phyloP scores from a whole-genome alignment of 1,140 invertebrate genomes.

The Drosophila ogumai region DNA sequence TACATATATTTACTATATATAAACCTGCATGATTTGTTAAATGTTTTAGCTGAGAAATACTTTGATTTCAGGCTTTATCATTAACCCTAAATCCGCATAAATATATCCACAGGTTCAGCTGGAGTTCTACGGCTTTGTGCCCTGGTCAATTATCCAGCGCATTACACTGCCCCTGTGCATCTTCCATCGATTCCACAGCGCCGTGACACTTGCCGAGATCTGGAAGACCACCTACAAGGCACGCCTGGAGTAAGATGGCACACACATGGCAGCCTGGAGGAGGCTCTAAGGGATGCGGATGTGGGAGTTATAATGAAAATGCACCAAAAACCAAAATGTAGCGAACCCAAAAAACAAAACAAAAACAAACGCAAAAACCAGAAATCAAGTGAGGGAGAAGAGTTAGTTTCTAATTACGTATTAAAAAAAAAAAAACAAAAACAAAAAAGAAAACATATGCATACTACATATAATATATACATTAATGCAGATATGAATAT shows the following conservation, averaged over 20 bases:
- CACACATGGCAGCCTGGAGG: constrained; percentile 1
- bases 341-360: constrained; percentile 54
- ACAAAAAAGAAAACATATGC: constrained; percentile 39
- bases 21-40: constrained; percentile 17
- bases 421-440: constrained; percentile 11
- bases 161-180: constrained; percentile 97
- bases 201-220: constrained; percentile 98
- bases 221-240: constrained; percentile 99
- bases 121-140: constrained; percentile 96
- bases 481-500: constrained; percentile 50
- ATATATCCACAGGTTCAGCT: constrained; percentile 88
- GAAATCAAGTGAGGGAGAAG: constrained; percentile 66
- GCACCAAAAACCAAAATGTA: constrained; percentile 69
- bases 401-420: constrained; percentile 80
- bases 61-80: no score
- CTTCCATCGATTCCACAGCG: constrained; percentile 98
- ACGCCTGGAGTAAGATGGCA: constrained; percentile 89
- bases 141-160: constrained; percentile 97
- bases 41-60: background rate
- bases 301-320: constrained; percentile 53
- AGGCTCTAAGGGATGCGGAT: constrained; percentile 16
- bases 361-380: constrained; percentile 45
- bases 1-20: background rate
- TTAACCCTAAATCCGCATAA: background rate
- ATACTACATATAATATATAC: constrained; percentile 57